Conservation (phyloP, 2,888 invertebrate species). For the Lepetodrilus schrolli region DNA sequence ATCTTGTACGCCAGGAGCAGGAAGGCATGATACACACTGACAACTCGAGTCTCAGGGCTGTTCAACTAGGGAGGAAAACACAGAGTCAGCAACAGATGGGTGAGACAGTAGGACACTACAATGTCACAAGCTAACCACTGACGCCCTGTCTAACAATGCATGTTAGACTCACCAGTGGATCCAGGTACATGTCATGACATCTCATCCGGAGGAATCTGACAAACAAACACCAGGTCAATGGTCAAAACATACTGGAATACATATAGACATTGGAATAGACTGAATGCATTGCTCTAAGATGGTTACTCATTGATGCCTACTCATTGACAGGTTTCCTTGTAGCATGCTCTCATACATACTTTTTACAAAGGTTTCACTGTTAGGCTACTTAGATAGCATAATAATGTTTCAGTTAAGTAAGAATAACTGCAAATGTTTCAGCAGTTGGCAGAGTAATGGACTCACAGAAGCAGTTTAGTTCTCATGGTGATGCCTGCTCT, state of each 20-base stretch:
- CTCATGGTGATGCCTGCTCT: constrained; percentile 48
- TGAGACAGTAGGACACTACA: neutral
- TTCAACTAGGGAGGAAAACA: constrained; percentile 41
- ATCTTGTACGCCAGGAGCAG: constrained; percentile 48
- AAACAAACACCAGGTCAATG: neutral
- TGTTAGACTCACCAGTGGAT: constrained; percentile 18
- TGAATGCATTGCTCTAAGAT: too few relatives aligned
- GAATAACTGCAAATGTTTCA: too few relatives aligned
- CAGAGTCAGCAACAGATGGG: neutral
- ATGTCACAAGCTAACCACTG: neutral
- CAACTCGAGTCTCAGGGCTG: constrained; percentile 40
- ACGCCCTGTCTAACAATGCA: too few relatives aligned
- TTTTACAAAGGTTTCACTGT: too few relatives aligned
- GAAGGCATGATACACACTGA: constrained; percentile 50
- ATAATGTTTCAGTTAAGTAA: too few relatives aligned
- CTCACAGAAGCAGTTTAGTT: constrained; percentile 55
- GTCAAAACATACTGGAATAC: neutral
- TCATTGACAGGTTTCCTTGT: too few relatives aligned
- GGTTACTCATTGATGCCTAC: too few relatives aligned
- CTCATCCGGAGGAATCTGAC: constrained; percentile 31
- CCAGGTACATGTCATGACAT: constrained; percentile 34
- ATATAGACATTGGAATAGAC: too few relatives aligned
- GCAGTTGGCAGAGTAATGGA: too few relatives aligned
- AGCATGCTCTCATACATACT: too few relatives aligned
- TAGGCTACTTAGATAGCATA: too few relatives aligned